A percentile compares a stretch with the other conserved stretches of the same genome.
Evolutionary conservation across 2,113 vertebrate species (phyloP).

Genomic region (Cottus gobio): DNA sequence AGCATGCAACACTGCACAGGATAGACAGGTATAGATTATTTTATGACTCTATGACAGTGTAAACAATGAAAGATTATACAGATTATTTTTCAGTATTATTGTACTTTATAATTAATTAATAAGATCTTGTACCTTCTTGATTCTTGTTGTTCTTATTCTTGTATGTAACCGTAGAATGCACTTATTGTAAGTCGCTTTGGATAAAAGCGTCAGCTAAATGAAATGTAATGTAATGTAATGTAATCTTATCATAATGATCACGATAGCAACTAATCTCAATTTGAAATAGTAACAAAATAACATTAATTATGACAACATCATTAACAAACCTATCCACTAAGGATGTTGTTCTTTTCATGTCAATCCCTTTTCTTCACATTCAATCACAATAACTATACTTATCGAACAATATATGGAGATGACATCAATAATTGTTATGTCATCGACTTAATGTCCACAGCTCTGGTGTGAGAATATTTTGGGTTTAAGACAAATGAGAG

Average conservation of each 20-base stretch:
- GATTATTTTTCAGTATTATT: background rate
- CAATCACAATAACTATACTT: background rate
- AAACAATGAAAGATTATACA: background rate
- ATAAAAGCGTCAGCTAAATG: no score
- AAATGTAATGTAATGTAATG: no score
- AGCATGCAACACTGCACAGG: background rate
- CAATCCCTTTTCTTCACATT: background rate
- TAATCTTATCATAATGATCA: background rate
- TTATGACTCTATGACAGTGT: background rate
- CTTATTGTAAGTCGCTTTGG: no score
- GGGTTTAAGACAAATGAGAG: background rate
- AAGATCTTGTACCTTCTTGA: no score
- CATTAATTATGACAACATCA: background rate
- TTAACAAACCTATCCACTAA: conserved; percentile 18
- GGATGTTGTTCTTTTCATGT: background rate
- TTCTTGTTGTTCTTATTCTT: no score
- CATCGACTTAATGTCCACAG: no score
- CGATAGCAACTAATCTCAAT: background rate
- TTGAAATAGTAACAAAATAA: background rate
- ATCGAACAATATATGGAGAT: background rate
- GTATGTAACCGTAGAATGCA: no score
- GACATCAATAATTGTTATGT: no score
- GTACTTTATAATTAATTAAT: no score
- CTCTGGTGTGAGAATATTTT: background rate
- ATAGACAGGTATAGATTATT: background rate